Base-by-base conservation (phyloP, 2,888 invertebrate species). In the Salticus scenicus region DNA sequence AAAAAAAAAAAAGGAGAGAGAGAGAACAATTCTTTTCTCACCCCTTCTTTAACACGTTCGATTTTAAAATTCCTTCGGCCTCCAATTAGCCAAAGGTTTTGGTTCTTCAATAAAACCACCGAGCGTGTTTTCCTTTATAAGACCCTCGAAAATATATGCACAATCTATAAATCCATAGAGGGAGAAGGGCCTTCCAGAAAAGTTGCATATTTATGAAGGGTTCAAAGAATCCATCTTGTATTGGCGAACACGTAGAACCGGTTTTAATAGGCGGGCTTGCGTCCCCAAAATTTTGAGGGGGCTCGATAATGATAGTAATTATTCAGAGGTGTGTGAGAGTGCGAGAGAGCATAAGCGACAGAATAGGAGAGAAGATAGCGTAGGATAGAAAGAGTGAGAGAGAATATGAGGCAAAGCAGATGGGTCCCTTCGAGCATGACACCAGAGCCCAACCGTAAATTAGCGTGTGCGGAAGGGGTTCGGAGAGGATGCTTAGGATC, bases 141-240 rank as follows among this genome's bases (percentile, higher is more conserved):
- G 75, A 81, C 63, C 70, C 30, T 28, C 41, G 66, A 20, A 85
- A 85, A 85, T 85, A 74, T 85, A 85, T 85, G 84, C 84, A 78
- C 79, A 79, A 85, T 85, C 84, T 85, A 85, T 85, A 85, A 85
- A 85, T 85, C 84, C 79, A 85, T 85, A 85, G 78, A 85, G 84
- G 74, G 74, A 69, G 67, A 69, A 76, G 31, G 51, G 33, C 47
- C 42, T 69, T 69, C 67, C 64, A 76, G 82, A 82, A 77, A 77
- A 78, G 83, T 85, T 85, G 84, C 84, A 85, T 85, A 85, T 85
- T 85, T 85, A 85, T 85, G 84, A 85, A 85, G 73, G 84, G 79
- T 73, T 79, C 84, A 85, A 85, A 85, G 78, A 85, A 85, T 85
- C 78, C 78, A 85, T 85, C 84, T 85, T 85, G 69, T 78, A 85